These are phyloP conservation scores for Apotomis capreana DNA, from an alignment of 2,888 invertebrate species.

Conservation along the genomic window DNA sequence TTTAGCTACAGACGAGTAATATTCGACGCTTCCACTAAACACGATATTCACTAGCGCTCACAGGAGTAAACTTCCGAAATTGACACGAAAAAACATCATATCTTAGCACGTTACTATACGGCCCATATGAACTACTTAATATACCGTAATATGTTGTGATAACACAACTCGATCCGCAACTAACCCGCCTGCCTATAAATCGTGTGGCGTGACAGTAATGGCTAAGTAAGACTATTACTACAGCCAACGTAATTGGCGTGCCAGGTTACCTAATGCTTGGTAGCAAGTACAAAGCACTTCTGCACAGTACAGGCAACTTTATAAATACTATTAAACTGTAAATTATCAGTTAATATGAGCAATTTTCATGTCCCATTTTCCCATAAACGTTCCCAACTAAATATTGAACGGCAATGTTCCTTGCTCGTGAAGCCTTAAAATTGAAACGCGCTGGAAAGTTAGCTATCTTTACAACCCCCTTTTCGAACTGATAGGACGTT, in stretches of 20 bases:
- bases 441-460: conserved; percentile 22
- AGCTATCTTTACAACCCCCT: conserved; percentile 31
- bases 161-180: conserved; percentile 32
- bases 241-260: conserved; percentile 38
- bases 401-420: conserved; percentile 11
- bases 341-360: conserved; percentile 26
- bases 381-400: conserved; percentile 4
- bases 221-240: conserved; percentile 40
- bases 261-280: conserved; percentile 40
- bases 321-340: conserved; percentile 29
- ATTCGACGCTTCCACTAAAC: not conserved
- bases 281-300: conserved; percentile 11
- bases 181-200: conserved; percentile 38
- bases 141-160: conserved; percentile 35
- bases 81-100: not conserved
- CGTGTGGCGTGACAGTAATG: conserved; percentile 41
- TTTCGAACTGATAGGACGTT: conserved; percentile 28
- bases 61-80: not conserved
- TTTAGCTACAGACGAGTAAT: conserved; percentile 46
- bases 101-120: not conserved
- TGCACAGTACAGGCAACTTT: conserved; percentile 13
- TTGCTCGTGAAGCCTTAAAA: conserved; percentile 15
- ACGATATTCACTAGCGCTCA: not conserved
- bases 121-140: conserved; percentile 1
- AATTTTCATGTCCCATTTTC: conserved; percentile 28